Evolutionary conservation across 2,113 vertebrate species (phyloP), one percentile per base, ranked within the genome.

Genomic region (Nicator chloris): DNA sequence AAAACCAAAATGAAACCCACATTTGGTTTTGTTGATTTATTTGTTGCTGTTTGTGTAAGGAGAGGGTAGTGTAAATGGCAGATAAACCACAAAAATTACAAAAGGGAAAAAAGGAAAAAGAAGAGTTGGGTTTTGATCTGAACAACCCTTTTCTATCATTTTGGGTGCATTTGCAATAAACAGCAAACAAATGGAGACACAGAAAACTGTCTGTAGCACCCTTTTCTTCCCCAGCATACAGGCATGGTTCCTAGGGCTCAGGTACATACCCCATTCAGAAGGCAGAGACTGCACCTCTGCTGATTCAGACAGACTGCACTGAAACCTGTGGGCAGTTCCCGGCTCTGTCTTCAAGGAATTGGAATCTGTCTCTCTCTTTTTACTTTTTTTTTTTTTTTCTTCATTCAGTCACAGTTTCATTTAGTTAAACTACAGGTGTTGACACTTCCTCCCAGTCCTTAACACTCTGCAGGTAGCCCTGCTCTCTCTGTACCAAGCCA

Each of bases 271-370:
- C 15, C 30, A 1, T 7, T n/a, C n/a, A 53, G 24, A 30, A 57
- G 14, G 21, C 21, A 49, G 42, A 53, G 10, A 21, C 16, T 83
- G 61, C 60, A 61, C 17, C 7, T 92, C n/a, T 80, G 50, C 45
- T 35, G n/a, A 42, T 53, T 76, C n/a, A 49, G 84, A n/a, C 11
- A 68, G 24, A n/a, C n/a, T 54, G 54, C 39, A 22, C 30, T 39
- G 50, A 51, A 82, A 75, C 18, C 33, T 57, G 30, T 1, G 2
- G 28, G 12, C 18, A 35, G 3, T 6, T 65, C 30, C 45, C 40
- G 70, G 18, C 45, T 45, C 27, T 50, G 16, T 10, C 35, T 1
- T 2, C 1, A 3, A 81, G 59, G n/a, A 42, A 0, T 0, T 23
- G 56, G 40, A 61, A 39, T 65, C 11, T 28, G 3, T 42, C 26